Conservation (phyloP, 2,888 invertebrate species). For the Dynastes maya region DNA sequence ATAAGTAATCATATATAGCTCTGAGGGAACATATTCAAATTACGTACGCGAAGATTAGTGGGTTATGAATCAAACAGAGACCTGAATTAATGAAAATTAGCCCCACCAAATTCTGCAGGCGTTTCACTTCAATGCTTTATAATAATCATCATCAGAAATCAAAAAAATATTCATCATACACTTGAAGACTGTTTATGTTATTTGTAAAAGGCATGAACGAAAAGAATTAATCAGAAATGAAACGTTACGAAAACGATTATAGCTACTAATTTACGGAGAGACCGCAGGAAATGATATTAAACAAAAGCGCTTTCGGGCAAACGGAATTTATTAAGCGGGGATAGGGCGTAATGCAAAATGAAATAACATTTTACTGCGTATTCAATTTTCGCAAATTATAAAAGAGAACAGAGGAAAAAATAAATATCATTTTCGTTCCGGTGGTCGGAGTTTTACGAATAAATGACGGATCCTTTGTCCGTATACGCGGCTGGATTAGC, state of each 20-base stretch:
- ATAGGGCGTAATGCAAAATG: neutral
- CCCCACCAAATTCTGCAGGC: too few species aligned
- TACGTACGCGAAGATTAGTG: too few species aligned
- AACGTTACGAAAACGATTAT: neutral
- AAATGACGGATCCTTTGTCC: conserved; percentile 37
- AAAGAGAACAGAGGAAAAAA: conserved; percentile 29
- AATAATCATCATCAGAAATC: too few species aligned
- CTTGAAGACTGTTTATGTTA: too few species aligned
- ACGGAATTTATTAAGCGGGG: neutral
- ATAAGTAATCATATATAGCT: too few species aligned
- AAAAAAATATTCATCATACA: too few species aligned
- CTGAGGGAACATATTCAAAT: too few species aligned
- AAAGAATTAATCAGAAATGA: too few species aligned
- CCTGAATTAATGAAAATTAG: too few species aligned
- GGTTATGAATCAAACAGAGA: too few species aligned
- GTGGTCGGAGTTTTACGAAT: conserved; percentile 27
- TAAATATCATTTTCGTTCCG: conserved; percentile 31
- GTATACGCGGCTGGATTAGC: conserved; percentile 26
- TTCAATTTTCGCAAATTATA: conserved; percentile 32
- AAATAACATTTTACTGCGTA: conserved; percentile 11
- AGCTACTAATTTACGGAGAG: neutral
- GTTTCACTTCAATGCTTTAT: too few species aligned
- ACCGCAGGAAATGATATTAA: neutral
- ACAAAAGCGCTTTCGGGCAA: neutral
- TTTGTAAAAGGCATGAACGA: too few species aligned